Evolutionary conservation across 2,113 vertebrate genomes (phyloP).

Genomic region (Danionella cerebrum): DNA sequence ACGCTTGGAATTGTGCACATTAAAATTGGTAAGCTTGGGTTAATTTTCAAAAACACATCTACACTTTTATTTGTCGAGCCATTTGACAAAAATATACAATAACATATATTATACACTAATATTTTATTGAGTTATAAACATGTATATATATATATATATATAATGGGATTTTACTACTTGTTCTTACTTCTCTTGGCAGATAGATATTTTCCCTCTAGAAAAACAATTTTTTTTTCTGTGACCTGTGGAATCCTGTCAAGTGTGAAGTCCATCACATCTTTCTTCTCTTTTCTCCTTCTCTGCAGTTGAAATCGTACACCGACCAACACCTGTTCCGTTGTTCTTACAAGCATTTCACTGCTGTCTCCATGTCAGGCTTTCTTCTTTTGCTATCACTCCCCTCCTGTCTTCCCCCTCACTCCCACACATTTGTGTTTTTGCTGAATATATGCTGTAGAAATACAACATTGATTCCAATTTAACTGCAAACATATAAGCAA

Average conservation of each 20-base stretch:
- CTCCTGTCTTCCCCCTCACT: background rate
- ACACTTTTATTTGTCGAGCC: too few species aligned
- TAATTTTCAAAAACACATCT: too few species aligned
- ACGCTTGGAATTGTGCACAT: too few species aligned
- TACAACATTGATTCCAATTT: background rate
- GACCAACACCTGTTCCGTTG: conserved; percentile 72
- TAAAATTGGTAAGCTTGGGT: too few species aligned
- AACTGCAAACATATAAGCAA: too few species aligned
- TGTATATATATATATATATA: too few species aligned
- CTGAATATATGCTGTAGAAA: background rate
- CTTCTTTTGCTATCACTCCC: conserved; percentile 26
- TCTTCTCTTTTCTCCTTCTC: conserved; percentile 47
- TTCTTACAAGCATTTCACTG: conserved; percentile 60
- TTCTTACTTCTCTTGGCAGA: too few species aligned
- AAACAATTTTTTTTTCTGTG: conserved; percentile 49
- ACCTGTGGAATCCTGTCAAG: conserved; percentile 61
- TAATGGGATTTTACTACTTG: too few species aligned
- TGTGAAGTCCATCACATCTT: conserved; percentile 64
- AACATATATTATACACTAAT: too few species aligned
- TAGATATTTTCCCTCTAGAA: conserved; percentile 50
- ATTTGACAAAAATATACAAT: too few species aligned
- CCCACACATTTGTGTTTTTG: background rate
- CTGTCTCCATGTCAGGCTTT: conserved; percentile 45
- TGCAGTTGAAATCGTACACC: conserved; percentile 62
- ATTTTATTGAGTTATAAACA: too few species aligned